These are phyloP conservation scores for Eupithecia subumbrata DNA, from an alignment of 2,888 invertebrate species.

Conservation along the genomic window DNA sequence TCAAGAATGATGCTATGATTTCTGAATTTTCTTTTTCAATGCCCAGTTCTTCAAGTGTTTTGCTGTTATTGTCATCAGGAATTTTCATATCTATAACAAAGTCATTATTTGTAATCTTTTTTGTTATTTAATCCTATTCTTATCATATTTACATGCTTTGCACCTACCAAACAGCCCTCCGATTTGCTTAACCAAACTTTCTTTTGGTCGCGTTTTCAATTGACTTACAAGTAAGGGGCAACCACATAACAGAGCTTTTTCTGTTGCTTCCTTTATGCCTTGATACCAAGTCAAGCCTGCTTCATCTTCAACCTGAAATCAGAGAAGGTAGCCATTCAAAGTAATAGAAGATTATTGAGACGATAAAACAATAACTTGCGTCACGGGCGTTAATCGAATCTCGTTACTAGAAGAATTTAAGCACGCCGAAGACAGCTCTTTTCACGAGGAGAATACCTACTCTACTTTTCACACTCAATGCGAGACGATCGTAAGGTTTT, in stretches of 20 bases:
- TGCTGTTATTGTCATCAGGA: slow-evolving; percentile 3
- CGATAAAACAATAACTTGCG: neutral
- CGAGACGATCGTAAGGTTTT: no score
- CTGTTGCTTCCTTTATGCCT: slow-evolving; percentile 24
- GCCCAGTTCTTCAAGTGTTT: slow-evolving; percentile 27
- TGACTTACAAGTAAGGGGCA: slow-evolving; percentile 26
- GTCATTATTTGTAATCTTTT: neutral
- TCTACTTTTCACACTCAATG: no score
- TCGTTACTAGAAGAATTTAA: no score
- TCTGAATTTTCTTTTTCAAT: slow-evolving; percentile 19
- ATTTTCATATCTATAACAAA: slow-evolving; percentile 28
- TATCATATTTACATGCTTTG: neutral
- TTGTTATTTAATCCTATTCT: neutral
- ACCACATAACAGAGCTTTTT: slow-evolving; percentile 18
- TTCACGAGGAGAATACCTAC: no score
- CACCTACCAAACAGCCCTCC: slow-evolving; percentile 25
- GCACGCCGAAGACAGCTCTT: no score
- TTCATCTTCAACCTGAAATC: slow-evolving; percentile 22
- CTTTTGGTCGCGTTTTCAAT: slow-evolving; percentile 5
- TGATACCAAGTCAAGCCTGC: slow-evolving; percentile 21
- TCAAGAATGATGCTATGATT: slow-evolving; percentile 23
- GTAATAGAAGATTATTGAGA: neutral
- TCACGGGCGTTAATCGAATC: neutral
- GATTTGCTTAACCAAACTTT: slow-evolving; percentile 25
- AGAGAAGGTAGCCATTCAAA: neutral